Percentiles rank a stretch among this genome's conserved stretches.
These are phyloP conservation scores for Heliconius hewitsoni DNA, from an alignment of 1,140 invertebrate genomes.

Conservation along the genomic window DNA sequence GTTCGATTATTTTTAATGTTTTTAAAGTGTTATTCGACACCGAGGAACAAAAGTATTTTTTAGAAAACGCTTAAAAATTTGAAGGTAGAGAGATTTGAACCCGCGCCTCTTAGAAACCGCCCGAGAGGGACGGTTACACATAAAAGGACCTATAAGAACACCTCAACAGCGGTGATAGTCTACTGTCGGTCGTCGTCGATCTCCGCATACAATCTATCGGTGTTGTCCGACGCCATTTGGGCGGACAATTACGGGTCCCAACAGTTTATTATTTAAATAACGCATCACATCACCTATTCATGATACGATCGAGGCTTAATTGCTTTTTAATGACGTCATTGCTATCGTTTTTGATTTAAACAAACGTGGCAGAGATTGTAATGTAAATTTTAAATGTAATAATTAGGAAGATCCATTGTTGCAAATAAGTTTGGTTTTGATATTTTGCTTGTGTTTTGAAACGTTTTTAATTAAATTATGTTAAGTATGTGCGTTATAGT, in stretches of 20 bases:
- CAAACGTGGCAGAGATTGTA: not conserved
- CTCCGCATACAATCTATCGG: not conserved
- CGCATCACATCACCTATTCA: not conserved
- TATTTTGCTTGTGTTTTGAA: no score
- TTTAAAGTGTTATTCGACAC: no score
- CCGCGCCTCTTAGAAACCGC: no score
- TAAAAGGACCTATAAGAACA: no score
- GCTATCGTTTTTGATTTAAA: not conserved
- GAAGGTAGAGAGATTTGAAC: no score
- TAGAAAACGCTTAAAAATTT: no score
- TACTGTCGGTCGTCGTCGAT: not conserved
- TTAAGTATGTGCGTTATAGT: no score
- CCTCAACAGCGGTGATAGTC: not conserved
- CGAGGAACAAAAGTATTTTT: no score
- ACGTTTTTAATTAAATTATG: no score
- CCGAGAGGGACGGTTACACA: no score
- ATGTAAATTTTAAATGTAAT: not conserved
- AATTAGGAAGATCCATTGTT: not conserved
- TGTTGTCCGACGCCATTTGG: not conserved
- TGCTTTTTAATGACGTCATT: conserved; percentile 6
- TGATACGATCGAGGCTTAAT: not conserved
- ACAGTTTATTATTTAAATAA: not conserved
- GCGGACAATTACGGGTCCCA: not conserved
- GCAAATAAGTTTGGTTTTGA: no score
- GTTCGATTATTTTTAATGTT: no score